Evolutionary conservation across 2,797 vertebrate species (phyloP), one percentile per base, ranked within the genome.

Genomic region (Sciaenops ocellatus): DNA sequence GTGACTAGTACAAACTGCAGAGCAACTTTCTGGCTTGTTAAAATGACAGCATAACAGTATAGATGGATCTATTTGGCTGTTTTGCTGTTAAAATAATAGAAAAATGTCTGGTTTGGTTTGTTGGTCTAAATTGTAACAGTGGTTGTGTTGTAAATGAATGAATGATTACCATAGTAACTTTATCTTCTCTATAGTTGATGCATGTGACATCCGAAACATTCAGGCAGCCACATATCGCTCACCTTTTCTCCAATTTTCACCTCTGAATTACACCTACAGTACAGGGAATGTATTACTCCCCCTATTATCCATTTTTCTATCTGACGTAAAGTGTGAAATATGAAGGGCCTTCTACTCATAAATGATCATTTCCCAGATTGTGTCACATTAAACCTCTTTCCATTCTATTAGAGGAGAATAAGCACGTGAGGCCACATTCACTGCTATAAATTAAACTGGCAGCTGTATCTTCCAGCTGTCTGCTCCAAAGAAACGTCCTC

Each of bases 401-500:
- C 47, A 24, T 24, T 65, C 8, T 34, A 50, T 60, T 56, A 42
- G 3, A 55, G 20, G 15, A 41, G 24, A 41, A 50, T 42, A 46
- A 52, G 22, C 17, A 52, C 26, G 6, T 8, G 17, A 68, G 5
- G 11, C 20, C 1, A 55, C 10, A 12, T 56, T 52, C 17, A 38
- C 15, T 12, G 24, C 41, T 67, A 41, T 82, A 66, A 76, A 82
- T 60, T 55, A 50, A 77, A 76, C 15, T 68, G 70, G 52, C 72
- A 56, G 47, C 5, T 54, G 51, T 47, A 18, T 71, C 66, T 57
- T 64, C 10, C 28, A 55, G 65, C 56, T 59, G 61, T 65, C 5
- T 1, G 17, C 34, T 75, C 51, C 26, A 16, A 62, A 42, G 22
- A 75, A 76, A 54, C n/a, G 46, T 5, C 16, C 24, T 54, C 70